Conservation (phyloP, 2,888 invertebrate species). For the Asteroscopus sphinx region DNA sequence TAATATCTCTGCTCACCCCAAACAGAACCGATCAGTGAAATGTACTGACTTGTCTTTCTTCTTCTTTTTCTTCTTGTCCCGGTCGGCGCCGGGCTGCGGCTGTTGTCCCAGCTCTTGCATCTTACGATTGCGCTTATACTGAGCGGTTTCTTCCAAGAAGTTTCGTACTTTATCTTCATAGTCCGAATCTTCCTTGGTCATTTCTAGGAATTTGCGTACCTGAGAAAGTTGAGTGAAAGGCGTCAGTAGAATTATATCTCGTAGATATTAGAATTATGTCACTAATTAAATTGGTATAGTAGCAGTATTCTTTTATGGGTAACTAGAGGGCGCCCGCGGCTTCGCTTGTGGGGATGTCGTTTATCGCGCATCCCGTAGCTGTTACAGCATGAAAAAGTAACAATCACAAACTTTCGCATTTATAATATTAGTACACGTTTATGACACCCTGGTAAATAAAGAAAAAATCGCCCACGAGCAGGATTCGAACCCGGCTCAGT, state of each 20-base stretch:
- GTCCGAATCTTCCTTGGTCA: constrained; percentile 95
- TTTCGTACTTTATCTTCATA: constrained; percentile 96
- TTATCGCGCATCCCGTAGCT: no score
- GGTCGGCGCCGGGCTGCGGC: constrained; percentile 81
- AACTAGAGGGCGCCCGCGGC: no score
- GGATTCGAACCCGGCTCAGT: no score
- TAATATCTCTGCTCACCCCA: constrained; percentile 44
- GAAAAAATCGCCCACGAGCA: no score
- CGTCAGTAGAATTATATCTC: no score
- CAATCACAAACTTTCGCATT: no score
- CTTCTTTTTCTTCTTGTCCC: constrained; percentile 88
- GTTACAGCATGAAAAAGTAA: no score
- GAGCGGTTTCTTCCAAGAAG: constrained; percentile 95
- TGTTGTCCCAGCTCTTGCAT: constrained; percentile 91
- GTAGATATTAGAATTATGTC: background rate
- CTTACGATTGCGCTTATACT: constrained; percentile 93
- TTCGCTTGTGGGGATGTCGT: no score
- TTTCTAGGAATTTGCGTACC: constrained; percentile 93
- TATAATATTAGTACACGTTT: no score
- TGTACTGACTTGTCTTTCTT: constrained; percentile 87
- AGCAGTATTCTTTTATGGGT: no score
- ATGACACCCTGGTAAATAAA: no score
- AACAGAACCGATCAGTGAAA: constrained; percentile 46
- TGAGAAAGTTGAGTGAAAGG: constrained; percentile 45
- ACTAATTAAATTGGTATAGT: background rate